A percentile compares a stretch with the other conserved stretches of the same genome.
phyloP scores from a whole-genome alignment of 2,113 vertebrate genomes.

The Rhagologus leucostigma region DNA sequence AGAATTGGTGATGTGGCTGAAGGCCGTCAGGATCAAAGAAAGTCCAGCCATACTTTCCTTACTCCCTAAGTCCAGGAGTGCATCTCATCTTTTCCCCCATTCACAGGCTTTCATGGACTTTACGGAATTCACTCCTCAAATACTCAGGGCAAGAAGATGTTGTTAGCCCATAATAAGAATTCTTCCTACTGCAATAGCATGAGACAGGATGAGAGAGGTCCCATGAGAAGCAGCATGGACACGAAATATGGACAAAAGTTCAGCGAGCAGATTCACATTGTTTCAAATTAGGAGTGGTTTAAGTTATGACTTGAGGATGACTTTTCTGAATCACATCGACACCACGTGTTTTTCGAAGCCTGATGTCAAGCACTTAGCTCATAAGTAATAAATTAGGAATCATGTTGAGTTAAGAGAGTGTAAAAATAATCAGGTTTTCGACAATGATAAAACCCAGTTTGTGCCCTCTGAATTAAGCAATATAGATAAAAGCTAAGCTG shows the following conservation, averaged over 20 bases:
- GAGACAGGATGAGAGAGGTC: neutral
- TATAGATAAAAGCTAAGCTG: neutral
- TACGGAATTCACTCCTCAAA: neutral
- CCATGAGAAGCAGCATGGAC: neutral
- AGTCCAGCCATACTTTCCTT: neutral
- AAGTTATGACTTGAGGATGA: neutral
- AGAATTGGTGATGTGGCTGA: neutral
- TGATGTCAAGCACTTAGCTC: neutral
- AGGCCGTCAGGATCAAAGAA: neutral
- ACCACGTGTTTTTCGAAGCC: neutral
- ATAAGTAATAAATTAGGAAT: neutral
- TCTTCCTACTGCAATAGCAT: neutral
- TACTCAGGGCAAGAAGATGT: neutral
- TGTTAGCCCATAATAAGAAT: neutral
- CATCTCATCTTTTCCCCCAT: neutral
- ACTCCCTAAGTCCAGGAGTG: neutral
- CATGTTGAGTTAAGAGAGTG: neutral
- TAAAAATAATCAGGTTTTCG: neutral
- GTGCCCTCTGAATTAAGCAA: neutral
- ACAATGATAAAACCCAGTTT: neutral
- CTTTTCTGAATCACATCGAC: neutral
- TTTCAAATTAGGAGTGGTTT: neutral
- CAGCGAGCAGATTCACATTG: neutral
- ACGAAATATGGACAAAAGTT: neutral
- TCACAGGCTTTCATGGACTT: neutral